Evolutionary conservation across 1,140 invertebrate genomes (phyloP), one percentile per base, ranked within the genome.

Genomic region (Calliphora vicina): DNA sequence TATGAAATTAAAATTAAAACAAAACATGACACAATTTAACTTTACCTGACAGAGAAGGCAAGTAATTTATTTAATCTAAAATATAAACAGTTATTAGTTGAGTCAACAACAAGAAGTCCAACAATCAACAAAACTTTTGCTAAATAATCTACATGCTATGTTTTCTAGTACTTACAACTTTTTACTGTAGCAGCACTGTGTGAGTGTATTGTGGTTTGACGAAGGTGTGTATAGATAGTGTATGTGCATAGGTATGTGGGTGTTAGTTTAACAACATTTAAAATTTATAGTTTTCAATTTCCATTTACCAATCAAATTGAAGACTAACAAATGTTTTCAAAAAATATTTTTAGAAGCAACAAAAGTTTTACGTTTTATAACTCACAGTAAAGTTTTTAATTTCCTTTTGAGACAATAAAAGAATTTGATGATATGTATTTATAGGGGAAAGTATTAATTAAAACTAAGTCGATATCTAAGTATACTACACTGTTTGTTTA

Each of bases 221-320:
- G 15, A 15, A 17, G n/a, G 50, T 57, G 15, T n/a, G n/a, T n/a
- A n/a, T n/a, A n/a, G n/a, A n/a, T n/a, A n/a, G n/a, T n/a, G 6
- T 57, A n/a, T 25, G 73, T 74, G 72, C 35, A 29, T 35, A 17
- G 0, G 27, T n/a, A 9, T 42, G 73, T 42, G 73, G 17, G 29
- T 42, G 27, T 43, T 13, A 78, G 35, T 78, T 78, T 43, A 78
- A 78, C 26, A 78, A 78, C 42, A 78, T 78, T 78, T 25, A 43
- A 43, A 78, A 78, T 78, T 78, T 78, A 78, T 78, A 78, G 74
- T 43, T 78, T 78, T 78, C 74, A 78, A 78, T 78, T 78, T 43
- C 35, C 74, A 43, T 78, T 43, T 78, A 45, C 42, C 42, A 43
- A 78, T 42, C 74, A 78, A 43, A 45, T 78, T 43, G 74, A 78